These are phyloP conservation scores for Leptarthrus brevirostris DNA, from an alignment of 2,888 invertebrate species.

Conservation along the genomic window DNA sequence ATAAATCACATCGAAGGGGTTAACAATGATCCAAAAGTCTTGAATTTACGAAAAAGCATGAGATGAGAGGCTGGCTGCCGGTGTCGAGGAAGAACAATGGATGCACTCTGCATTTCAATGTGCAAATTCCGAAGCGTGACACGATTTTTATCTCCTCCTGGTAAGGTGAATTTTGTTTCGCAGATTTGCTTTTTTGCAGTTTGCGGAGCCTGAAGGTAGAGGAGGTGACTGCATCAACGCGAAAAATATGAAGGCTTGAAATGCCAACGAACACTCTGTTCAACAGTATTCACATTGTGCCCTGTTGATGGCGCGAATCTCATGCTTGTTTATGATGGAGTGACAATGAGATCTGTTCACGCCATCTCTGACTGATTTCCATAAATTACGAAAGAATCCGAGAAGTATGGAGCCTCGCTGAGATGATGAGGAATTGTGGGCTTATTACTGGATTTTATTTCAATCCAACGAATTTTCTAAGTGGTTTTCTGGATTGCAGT, in stretches of 20 bases:
- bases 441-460: too few relatives aligned
- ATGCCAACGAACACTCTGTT: too few relatives aligned
- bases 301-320: neutral
- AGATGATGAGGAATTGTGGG: too few relatives aligned
- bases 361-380: neutral
- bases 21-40: neutral
- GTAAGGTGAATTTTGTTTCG: too few relatives aligned
- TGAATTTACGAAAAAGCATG: constrained; percentile 3
- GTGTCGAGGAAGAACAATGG: constrained; percentile 1
- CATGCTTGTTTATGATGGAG: neutral
- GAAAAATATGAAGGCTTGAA: too few relatives aligned
- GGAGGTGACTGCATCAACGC: too few relatives aligned
- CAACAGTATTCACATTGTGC: neutral
- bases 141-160: neutral
- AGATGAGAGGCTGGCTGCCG: neutral
- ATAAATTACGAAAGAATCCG: neutral
- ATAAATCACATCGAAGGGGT: neutral
- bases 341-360: constrained; percentile 9
- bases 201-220: too few relatives aligned
- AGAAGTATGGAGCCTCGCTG: too few relatives aligned
- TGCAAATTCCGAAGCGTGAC: constrained; percentile 1
- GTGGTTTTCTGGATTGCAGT: too few relatives aligned
- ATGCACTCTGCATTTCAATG: constrained; percentile 5
- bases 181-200: too few relatives aligned
- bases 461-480: too few relatives aligned